phyloP scores from a whole-genome alignment of 2,888 invertebrate genomes.

The Xanthostigma xanthostigma region DNA sequence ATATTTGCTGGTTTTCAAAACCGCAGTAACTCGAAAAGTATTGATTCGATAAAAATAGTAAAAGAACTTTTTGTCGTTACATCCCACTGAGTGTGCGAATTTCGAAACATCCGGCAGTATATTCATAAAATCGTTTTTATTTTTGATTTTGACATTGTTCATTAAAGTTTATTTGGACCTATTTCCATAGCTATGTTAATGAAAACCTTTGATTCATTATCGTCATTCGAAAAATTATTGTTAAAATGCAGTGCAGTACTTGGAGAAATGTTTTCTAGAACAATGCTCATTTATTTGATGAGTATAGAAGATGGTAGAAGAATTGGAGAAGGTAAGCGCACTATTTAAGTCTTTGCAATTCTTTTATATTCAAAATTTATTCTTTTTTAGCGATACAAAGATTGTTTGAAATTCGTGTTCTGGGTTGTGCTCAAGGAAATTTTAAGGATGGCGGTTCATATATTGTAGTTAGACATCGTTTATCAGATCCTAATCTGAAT shows the following conservation, averaged over 20 bases:
- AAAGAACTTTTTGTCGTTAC: too few relatives aligned
- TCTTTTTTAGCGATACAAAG: conserved; percentile 36
- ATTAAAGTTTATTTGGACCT: too few relatives aligned
- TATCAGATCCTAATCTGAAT: conserved; percentile 21
- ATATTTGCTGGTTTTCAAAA: too few relatives aligned
- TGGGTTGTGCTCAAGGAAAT: conserved; percentile 45
- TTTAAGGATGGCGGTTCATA: conserved; percentile 30
- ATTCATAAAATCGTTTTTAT: too few relatives aligned
- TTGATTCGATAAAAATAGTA: too few relatives aligned
- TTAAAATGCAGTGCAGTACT: conserved; percentile 48
- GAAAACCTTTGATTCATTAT: conserved; percentile 47
- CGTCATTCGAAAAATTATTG: conserved; percentile 45
- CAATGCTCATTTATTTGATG: conserved; percentile 41
- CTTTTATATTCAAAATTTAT: too few relatives aligned
- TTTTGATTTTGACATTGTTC: too few relatives aligned
- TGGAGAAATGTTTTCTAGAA: conserved; percentile 43
- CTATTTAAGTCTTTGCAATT: too few relatives aligned
- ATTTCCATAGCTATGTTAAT: conserved; percentile 36
- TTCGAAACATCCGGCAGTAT: too few relatives aligned
- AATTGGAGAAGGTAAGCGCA: conserved; percentile 34
- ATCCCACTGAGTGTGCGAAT: too few relatives aligned
- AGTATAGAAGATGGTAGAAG: conserved; percentile 30
- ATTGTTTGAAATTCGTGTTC: conserved; percentile 40
- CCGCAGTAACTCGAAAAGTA: too few relatives aligned
- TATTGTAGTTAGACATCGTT: conserved; percentile 21